Evolutionary conservation across 1,140 invertebrate species (phyloP).

Genomic region (Apis dorsata): DNA sequence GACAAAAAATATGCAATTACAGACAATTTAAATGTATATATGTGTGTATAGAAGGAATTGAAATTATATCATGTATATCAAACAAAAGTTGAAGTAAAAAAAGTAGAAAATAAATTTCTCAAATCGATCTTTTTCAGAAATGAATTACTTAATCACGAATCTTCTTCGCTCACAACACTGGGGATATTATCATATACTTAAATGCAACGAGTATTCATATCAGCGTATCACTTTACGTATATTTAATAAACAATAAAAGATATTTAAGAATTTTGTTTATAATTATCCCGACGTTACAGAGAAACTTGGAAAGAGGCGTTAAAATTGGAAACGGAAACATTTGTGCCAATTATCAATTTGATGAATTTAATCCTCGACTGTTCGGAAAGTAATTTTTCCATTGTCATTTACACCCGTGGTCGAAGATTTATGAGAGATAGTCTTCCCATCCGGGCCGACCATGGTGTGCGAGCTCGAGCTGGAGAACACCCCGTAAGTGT

Average conservation of each 20-base stretch:
- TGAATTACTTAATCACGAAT: background rate
- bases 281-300: constrained; percentile 32
- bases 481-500: constrained; percentile 82
- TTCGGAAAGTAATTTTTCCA: constrained; percentile 84
- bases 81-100: too few relatives aligned
- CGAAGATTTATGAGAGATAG: constrained; percentile 80
- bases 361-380: constrained; percentile 75
- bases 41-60: background rate
- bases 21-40: constrained; percentile 9
- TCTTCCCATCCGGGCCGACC: constrained; percentile 82
- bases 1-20: background rate
- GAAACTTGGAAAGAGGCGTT: background rate
- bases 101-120: too few relatives aligned
- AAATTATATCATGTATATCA: background rate
- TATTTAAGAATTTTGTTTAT: background rate
- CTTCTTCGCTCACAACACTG: too few relatives aligned
- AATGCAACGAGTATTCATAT: constrained; percentile 29
- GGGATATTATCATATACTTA: background rate
- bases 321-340: background rate
- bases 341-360: too few relatives aligned
- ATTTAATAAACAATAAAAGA: constrained; percentile 11
- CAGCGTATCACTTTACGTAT: background rate
- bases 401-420: constrained; percentile 87
- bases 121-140: too few relatives aligned
- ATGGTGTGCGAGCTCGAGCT: constrained; percentile 81